Evolutionary conservation across 2,113 vertebrate genomes (phyloP), one percentile per base, ranked within the genome.

Genomic region (Amazona guildingii): DNA sequence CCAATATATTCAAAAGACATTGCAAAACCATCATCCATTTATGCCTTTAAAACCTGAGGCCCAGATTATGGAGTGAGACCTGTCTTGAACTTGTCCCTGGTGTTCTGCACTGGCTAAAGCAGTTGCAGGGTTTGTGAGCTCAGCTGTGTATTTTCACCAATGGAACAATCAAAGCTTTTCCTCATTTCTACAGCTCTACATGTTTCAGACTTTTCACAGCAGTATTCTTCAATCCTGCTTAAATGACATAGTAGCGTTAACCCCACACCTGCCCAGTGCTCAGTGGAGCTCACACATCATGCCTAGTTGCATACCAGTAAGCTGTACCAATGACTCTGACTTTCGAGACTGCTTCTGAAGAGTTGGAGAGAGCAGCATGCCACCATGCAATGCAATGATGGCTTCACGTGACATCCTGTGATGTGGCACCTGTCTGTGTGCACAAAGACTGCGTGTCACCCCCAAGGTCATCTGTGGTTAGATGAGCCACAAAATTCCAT

Each of bases 391-490:
- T 10, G 4, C 17, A 59, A 27, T 1, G 3, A 24, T 9, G 43
- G 33, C 18, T 62, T 35, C 24, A 35, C 0, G 3, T 33, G 57
- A 33, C 0, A 0, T n/a, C 69, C 29, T 49, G 11, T 79, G 46
- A 57, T 37, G 9, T 16, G n/a, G 48, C 23, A 70, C 10, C 17
- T 49, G 31, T 28, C 31, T 57, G 44, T 29, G 13, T 0, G 2
- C 55, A 57, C 2, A 6, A 48, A 73, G 20, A 17, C 48, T 7
- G 1, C 5, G 10, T 55, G 27, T 41, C n/a, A 37, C 37, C 46
- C 19, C 13, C 13, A 46, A 37, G 15, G n/a, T 46, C 55, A 70
- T 43, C 14, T 2, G 6, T 29, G 51, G 18, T 74, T 63, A 66
- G 44, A 52, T 46, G 24, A 92, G 7, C 24, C 41, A 82, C 17